Evolutionary conservation across 2,113 vertebrate species (phyloP).

Genomic region (Passer domesticus): DNA sequence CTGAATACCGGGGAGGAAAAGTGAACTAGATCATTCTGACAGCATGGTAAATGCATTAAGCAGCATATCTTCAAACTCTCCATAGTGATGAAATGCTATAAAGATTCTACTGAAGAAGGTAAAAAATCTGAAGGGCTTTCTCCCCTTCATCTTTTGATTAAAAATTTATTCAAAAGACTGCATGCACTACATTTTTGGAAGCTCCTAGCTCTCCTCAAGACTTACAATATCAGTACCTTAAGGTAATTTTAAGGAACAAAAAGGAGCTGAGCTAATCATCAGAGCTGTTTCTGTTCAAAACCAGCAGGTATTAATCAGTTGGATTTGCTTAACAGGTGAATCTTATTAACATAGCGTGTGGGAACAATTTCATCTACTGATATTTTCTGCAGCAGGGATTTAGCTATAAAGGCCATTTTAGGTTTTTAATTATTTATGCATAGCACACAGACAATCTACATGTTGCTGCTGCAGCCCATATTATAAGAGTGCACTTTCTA

Average conservation of each 20-base stretch:
- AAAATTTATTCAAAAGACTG: not conserved
- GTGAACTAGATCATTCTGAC: not conserved
- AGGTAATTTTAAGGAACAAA: not conserved
- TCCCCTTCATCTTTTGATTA: not conserved
- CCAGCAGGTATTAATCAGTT: not conserved
- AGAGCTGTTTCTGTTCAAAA: not conserved
- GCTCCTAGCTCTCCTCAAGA: not conserved
- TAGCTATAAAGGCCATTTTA: not conserved
- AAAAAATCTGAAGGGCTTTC: not conserved
- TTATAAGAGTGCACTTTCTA: not conserved
- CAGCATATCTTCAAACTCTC: not conserved
- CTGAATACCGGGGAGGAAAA: not conserved
- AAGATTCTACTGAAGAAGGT: not conserved
- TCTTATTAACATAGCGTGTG: not conserved
- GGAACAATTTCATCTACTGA: not conserved
- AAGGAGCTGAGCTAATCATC: not conserved
- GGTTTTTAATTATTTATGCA: not conserved
- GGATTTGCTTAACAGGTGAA: not conserved
- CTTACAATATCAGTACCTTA: not conserved
- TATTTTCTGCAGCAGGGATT: not conserved
- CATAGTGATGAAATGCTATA: not conserved
- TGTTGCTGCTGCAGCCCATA: not conserved
- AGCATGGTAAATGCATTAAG: not conserved
- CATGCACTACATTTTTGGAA: not conserved
- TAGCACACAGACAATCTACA: rapidly evolving